Conservation (phyloP, 2,113 vertebrate genomes). For the Hyaena hyaena region DNA sequence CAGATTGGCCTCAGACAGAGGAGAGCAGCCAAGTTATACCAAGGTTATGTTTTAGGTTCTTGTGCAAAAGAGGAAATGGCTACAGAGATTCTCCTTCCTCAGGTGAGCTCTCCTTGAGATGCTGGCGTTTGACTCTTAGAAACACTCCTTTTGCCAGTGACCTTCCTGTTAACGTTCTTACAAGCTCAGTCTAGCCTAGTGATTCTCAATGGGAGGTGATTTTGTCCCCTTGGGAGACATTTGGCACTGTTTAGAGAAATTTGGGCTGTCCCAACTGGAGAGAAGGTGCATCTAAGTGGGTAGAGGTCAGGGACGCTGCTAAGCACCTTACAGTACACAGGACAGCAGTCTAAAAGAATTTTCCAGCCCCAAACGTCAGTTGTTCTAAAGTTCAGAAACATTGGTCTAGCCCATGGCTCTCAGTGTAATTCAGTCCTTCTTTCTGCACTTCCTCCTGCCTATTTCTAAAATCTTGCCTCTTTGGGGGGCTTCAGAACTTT, state of each 20-base stretch:
- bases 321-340: neutral
- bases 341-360: too few relatives aligned
- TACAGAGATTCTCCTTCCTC: neutral
- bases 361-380: neutral
- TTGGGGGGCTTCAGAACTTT: neutral
- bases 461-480: neutral
- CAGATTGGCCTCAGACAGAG: neutral
- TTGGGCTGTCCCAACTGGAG: neutral
- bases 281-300: neutral
- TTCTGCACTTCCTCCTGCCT: neutral
- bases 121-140: neutral
- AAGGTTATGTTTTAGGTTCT: neutral
- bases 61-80: neutral
- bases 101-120: neutral
- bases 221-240: neutral
- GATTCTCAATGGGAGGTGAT: neutral
- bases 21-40: rapidly evolving
- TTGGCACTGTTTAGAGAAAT: neutral
- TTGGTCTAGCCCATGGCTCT: neutral
- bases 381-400: neutral
- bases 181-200: neutral
- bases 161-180: neutral
- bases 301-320: neutral
- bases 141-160: neutral
- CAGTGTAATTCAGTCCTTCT: neutral